Conservation (phyloP, 2,888 invertebrate species). For the Cotesia congregata region DNA sequence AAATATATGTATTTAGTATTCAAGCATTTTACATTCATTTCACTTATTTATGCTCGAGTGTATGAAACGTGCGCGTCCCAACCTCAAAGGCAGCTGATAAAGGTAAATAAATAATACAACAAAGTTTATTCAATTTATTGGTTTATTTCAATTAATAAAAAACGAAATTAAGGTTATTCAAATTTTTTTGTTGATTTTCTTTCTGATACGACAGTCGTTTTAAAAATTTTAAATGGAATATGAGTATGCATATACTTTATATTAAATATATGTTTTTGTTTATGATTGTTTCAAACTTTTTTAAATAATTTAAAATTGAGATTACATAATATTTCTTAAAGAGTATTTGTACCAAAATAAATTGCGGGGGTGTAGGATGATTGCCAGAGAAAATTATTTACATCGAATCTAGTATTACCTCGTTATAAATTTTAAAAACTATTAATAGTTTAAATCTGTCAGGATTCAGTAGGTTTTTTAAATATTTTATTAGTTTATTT, state of each 20-base stretch:
- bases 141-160: background rate
- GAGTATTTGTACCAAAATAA: conserved; percentile 32
- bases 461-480: conserved; percentile 49
- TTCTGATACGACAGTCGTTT: too few species aligned
- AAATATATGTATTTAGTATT: too few species aligned
- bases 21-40: too few species aligned
- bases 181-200: too few species aligned
- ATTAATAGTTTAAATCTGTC: conserved; percentile 49
- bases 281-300: too few species aligned
- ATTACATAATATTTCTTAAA: background rate
- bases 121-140: background rate
- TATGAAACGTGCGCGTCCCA: background rate
- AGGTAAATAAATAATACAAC: background rate
- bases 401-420: conserved; percentile 45
- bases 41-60: background rate
- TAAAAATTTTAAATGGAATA: too few species aligned
- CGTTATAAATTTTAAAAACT: conserved; percentile 48
- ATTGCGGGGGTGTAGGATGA: conserved; percentile 41
- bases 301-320: too few species aligned
- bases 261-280: too few species aligned
- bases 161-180: background rate
- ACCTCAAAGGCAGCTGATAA: background rate
- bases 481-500: conserved; percentile 31
- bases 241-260: too few species aligned
- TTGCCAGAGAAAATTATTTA: conserved; percentile 42